These are phyloP conservation scores for Drosophila mulleri DNA, from an alignment of 2,888 invertebrate genomes.

Conservation along the genomic window DNA sequence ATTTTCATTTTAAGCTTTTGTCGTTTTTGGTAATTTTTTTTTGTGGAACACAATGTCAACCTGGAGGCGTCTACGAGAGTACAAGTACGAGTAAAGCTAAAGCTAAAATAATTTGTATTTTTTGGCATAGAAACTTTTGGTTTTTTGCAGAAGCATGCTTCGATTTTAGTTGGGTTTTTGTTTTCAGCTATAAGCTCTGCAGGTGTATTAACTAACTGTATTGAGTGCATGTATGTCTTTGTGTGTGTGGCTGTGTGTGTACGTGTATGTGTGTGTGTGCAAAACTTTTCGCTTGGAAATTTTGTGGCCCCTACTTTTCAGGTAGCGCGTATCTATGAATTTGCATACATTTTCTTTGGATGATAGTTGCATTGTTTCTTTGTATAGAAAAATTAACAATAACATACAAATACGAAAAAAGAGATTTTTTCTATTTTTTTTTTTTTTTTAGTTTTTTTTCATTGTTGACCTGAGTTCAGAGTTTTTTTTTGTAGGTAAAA, in stretches of 20 bases:
- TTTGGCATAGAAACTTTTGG: constrained; percentile 31
- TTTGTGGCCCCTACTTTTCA: constrained; percentile 65
- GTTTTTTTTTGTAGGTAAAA: constrained; percentile 68
- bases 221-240: constrained; percentile 30
- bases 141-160: constrained; percentile 73
- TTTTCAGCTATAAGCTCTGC: constrained; percentile 35
- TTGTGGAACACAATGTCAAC: constrained; percentile 72
- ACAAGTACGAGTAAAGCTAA: constrained; percentile 55
- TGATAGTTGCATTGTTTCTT: constrained; percentile 81
- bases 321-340: constrained; percentile 82
- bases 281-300: constrained; percentile 57
- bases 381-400: constrained; percentile 84
- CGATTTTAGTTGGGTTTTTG: constrained; percentile 48
- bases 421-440: constrained; percentile 76
- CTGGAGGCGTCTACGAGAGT: constrained; percentile 70
- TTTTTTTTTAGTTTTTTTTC: constrained; percentile 42
- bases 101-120: constrained; percentile 51
- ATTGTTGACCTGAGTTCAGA: constrained; percentile 66
- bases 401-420: constrained; percentile 85
- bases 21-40: constrained; percentile 20
- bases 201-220: constrained; percentile 38
- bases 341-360: constrained; percentile 84
- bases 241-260: constrained; percentile 5
- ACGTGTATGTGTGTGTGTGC: constrained; percentile 10
- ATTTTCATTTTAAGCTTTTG: constrained; percentile 13